These are phyloP conservation scores for Microctonus brassicae DNA, from an alignment of 2,888 invertebrate genomes.

Conservation along the genomic window DNA sequence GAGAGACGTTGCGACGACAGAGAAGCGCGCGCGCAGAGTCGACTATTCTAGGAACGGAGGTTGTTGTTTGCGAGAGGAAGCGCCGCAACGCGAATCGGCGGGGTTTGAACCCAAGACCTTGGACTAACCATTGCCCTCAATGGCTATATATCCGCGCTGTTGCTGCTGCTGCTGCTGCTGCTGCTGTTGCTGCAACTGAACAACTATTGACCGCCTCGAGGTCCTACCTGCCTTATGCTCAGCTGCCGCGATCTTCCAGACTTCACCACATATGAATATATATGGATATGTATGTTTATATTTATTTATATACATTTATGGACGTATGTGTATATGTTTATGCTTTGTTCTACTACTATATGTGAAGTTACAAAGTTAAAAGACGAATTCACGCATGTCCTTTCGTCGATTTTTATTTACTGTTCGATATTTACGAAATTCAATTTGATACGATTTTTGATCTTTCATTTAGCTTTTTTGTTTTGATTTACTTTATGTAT, in stretches of 20 bases:
- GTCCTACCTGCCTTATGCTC: slow-evolving; percentile 27
- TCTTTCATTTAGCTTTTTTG: neutral
- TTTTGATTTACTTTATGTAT: neutral
- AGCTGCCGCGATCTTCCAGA: slow-evolving; percentile 31
- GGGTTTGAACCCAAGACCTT: slow-evolving; percentile 68
- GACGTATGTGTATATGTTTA: neutral
- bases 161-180: too few relatives aligned
- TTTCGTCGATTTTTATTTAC: neutral
- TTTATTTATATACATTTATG: neutral
- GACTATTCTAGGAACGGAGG: slow-evolving; percentile 61
- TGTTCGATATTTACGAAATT: neutral
- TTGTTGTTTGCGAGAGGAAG: slow-evolving; percentile 41
- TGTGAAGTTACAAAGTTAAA: neutral
- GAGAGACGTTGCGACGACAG: slow-evolving; percentile 58
- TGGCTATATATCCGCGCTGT: slow-evolving; percentile 64
- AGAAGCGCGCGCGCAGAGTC: slow-evolving; percentile 42
- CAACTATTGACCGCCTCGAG: slow-evolving; percentile 53
- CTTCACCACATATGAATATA: slow-evolving; percentile 36
- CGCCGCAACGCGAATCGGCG: slow-evolving; percentile 51
- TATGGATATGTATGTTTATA: neutral
- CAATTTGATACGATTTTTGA: neutral
- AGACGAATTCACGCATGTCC: neutral
- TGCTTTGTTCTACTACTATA: too few relatives aligned
- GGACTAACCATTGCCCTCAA: slow-evolving; percentile 69
- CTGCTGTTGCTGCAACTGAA: slow-evolving; percentile 52